These are phyloP conservation scores for Pygocentrus nattereri DNA, from an alignment of 2,797 vertebrate species.

Conservation along the genomic window DNA sequence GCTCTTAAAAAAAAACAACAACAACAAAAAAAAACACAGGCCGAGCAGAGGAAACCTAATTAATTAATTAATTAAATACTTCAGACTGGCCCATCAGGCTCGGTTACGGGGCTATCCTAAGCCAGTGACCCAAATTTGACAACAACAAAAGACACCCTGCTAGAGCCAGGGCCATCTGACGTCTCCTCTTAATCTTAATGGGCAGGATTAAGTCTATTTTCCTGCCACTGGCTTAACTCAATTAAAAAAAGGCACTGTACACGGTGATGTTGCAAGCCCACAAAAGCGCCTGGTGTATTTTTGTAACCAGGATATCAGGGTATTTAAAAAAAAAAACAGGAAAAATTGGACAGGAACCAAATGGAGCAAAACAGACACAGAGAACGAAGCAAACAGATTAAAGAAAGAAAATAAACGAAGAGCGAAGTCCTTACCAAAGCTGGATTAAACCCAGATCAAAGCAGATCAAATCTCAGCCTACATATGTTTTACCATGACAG, in stretches of 20 bases:
- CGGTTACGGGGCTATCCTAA: slow-evolving; percentile 73
- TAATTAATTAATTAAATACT: slow-evolving; percentile 49
- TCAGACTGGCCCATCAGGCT: slow-evolving; percentile 61
- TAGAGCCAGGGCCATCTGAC: slow-evolving; percentile 77
- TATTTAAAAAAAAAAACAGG: slow-evolving; percentile 17
- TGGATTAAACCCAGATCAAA: slow-evolving; percentile 42
- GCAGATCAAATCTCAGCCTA: slow-evolving; percentile 30
- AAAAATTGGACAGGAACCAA: slow-evolving; percentile 9
- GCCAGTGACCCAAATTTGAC: slow-evolving; percentile 78
- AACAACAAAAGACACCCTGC: slow-evolving; percentile 77
- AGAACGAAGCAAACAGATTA: slow-evolving; percentile 15
- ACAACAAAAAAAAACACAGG: background rate
- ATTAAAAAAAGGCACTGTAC: slow-evolving; percentile 56
- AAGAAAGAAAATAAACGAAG: slow-evolving; percentile 37
- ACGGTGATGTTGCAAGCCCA: slow-evolving; percentile 16
- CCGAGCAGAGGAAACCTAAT: slow-evolving; percentile 1
- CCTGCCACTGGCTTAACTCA: slow-evolving; percentile 64
- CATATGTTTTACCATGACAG: slow-evolving; percentile 37
- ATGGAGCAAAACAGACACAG: slow-evolving; percentile 16
- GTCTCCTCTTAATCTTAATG: slow-evolving; percentile 79
- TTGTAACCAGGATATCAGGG: slow-evolving; percentile 8
- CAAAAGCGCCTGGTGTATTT: slow-evolving; percentile 21
- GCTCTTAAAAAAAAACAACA: slow-evolving; percentile 28
- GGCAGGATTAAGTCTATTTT: slow-evolving; percentile 78
- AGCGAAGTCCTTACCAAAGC: slow-evolving; percentile 24